Evolutionary conservation across 37 sponge, comb jelly and placozoan species (phyloP), one percentile per base, ranked within the genome.

Genomic region (Amphimedon queenslandica): DNA sequence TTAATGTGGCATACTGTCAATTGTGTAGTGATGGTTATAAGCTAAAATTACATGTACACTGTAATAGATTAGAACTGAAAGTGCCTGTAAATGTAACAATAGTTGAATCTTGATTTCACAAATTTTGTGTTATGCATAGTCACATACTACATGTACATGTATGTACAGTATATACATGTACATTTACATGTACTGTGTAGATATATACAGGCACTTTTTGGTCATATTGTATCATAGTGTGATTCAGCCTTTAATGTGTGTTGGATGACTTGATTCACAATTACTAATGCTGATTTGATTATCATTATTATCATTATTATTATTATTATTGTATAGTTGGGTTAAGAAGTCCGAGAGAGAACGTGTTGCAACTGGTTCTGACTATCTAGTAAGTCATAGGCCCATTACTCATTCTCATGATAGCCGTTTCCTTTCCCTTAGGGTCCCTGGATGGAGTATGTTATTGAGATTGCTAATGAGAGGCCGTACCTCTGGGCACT

Each of bases 401-500:
- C 25, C 5, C 61, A 11, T 57, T 11, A 20, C n/a, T 10, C 74
- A 53, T 58, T 58, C n/a, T n/a, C n/a, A n/a, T n/a, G n/a, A n/a
- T n/a, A n/a, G n/a, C n/a, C n/a, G n/a, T n/a, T n/a, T 60, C 28
- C 21, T 25, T 60, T 11, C 5, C 61, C 5, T n/a, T 60, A 96
- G 91, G 75, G 87, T 13, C 67, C 67, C 1, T 80, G 70, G 64
- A 32, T 95, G 57, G 84, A 87, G 37, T 82, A 27, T 32, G 82
- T 95, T 66, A 66, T 90, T 13, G 87, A 81, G 11, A 40, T 71
- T 2, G 94, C 99, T 39, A 89, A 91, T 40, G 84, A 91, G 16
- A 58, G 77, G 47, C 99, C 99, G 0, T 92, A 87, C 66, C 64
- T 98, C 64, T 98, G 99, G 99, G 84, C 77, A 0, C 70, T 95